Conservation (phyloP, 2,888 invertebrate genomes). For the Physocephala rufipes region DNA sequence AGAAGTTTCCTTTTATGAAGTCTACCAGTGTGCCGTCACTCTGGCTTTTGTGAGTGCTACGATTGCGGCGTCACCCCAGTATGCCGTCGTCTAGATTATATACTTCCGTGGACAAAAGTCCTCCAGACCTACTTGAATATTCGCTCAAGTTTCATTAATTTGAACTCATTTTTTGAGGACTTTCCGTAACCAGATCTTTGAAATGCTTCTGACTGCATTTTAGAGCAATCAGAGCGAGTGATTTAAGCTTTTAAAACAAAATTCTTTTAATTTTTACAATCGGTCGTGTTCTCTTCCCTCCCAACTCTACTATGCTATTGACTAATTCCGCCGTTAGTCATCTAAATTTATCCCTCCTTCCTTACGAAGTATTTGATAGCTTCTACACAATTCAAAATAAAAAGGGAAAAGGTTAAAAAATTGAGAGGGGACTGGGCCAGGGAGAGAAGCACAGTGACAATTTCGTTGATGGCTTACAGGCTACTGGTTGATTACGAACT, state of each 20-base stretch:
- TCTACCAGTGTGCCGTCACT: too few relatives aligned
- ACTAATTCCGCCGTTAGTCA: too few relatives aligned
- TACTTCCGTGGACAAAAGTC: neutral
- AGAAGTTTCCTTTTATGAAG: too few relatives aligned
- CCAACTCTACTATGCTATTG: too few relatives aligned
- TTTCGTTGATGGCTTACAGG: neutral
- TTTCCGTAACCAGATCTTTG: neutral
- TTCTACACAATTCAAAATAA: too few relatives aligned
- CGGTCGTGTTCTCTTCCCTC: too few relatives aligned
- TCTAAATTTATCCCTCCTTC: too few relatives aligned
- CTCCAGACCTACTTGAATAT: neutral
- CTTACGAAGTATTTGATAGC: too few relatives aligned
- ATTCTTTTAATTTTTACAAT: neutral
- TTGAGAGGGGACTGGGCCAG: neutral
- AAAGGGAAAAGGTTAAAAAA: too few relatives aligned
- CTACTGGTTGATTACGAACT: neutral
- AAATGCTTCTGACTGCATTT: neutral
- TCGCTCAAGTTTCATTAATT: slow-evolving; percentile 3
- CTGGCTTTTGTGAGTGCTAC: neutral
- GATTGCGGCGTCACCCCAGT: too few relatives aligned
- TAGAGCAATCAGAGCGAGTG: neutral
- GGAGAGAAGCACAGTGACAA: neutral
- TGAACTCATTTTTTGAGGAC: slow-evolving; percentile 7
- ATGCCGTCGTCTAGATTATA: neutral
- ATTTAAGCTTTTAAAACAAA: neutral